phyloP scores from a whole-genome alignment of 1,140 invertebrate species.

The Lasioglossum albipes region DNA sequence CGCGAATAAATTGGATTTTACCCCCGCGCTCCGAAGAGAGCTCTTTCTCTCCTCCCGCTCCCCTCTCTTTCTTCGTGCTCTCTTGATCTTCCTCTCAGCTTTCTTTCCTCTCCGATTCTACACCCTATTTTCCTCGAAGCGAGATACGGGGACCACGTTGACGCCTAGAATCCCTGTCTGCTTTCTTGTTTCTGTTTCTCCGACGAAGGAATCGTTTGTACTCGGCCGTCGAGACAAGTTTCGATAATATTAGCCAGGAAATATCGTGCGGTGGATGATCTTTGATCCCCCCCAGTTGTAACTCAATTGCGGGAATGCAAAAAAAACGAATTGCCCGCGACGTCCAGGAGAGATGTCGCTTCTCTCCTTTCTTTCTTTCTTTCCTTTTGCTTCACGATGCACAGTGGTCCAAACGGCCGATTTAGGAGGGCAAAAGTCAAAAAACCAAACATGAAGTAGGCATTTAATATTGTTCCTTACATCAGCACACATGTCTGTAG shows the following conservation, averaged over 20 bases:
- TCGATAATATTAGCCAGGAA: constrained; percentile 16
- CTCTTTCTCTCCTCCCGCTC: too few relatives aligned
- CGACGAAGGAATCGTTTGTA: background rate
- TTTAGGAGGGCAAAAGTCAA: too few relatives aligned
- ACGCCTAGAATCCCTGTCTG: constrained; percentile 13
- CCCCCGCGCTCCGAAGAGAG: too few relatives aligned
- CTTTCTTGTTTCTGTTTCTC: background rate
- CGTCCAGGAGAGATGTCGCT: background rate
- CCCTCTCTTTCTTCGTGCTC: too few relatives aligned
- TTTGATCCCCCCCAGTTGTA: background rate
- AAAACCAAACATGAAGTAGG: too few relatives aligned
- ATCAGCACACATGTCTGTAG: too few relatives aligned
- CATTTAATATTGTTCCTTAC: too few relatives aligned
- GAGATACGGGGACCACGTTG: constrained; percentile 43
- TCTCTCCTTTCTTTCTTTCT: background rate
- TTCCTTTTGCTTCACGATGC: too few relatives aligned
- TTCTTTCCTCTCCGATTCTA: constrained; percentile 34
- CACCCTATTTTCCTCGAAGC: constrained; percentile 32
- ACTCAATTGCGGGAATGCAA: background rate
- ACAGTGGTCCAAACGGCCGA: too few relatives aligned
- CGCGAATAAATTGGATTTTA: constrained; percentile 38
- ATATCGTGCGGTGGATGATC: constrained; percentile 1
- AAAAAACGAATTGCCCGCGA: background rate
- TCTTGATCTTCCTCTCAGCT: too few relatives aligned
- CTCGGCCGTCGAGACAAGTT: background rate